Evolutionary conservation across 2,113 vertebrate genomes (phyloP), one percentile per base, ranked within the genome.

Genomic region (Neodontobutis hainanensis): DNA sequence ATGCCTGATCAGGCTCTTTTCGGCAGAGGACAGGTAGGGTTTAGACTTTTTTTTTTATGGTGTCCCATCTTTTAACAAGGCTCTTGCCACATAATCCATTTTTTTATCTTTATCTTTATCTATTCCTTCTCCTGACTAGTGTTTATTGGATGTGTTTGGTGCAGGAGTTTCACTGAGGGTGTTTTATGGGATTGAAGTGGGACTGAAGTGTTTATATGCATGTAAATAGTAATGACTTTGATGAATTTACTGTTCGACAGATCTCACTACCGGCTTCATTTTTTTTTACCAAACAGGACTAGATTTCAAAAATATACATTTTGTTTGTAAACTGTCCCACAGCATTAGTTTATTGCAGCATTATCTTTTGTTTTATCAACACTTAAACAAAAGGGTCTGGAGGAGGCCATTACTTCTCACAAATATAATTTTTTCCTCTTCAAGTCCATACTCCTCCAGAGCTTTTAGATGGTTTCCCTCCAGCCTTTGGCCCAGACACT

Each of bases 91-190:
- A 40, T 40, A 40, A 40, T 40, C 36, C 36, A 38, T 40, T 1
- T 40, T 40, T 40, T 40, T 40, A 83, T 80, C 78, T 82, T 82
- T 79, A n/a, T n/a, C n/a, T 86, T 70, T 68, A 72, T 68, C 40
- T 35, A 75, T 85, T 89, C 81, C 82, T 80, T 9, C 44, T 11
- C 44, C 8, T 11, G 6, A 1, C 38, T 40, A 12, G 51, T 62
- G 65, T 34, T 57, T 8, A 36, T 27, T 46, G 36, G 63, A 58
- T 12, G 47, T 2, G 52, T 36, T 19, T 27, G 58, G 69, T 45
- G 40, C 64, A 68, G 51, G 67, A 62, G 68, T 70, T 77, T 53
- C 19, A 47, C 11, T 8, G 19, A 32, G 19, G 42, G 12, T 46
- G 10, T 75, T 66, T 57, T 44, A 57, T 14, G 6, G 53, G 47